Percentiles rank a stretch among this genome's conserved stretches.
Evolutionary conservation across 2,797 vertebrate species (phyloP).

Genomic region (Brachyrhaphis roseni): DNA sequence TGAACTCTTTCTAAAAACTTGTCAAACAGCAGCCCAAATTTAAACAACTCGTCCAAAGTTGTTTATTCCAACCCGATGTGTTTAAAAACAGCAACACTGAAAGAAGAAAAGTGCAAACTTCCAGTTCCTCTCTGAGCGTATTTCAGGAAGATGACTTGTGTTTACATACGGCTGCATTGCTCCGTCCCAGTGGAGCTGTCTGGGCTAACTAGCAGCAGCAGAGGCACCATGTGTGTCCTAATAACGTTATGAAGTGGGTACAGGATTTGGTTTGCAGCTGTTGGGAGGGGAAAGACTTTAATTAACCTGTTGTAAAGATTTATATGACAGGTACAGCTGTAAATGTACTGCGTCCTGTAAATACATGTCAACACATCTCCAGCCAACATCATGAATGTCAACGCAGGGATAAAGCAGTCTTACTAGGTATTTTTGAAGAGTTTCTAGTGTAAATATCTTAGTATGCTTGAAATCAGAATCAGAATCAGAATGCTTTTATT

Average conservation of each 20-base stretch:
- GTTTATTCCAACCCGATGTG: too few relatives aligned
- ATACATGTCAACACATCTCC: constrained; percentile 70
- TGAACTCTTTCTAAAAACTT: too few relatives aligned
- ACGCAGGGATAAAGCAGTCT: neutral
- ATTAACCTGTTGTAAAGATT: constrained; percentile 70
- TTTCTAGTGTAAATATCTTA: too few relatives aligned
- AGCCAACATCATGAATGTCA: constrained; percentile 43
- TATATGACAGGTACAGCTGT: constrained; percentile 66
- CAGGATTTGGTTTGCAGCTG: constrained; percentile 63
- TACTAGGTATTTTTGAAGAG: too few relatives aligned
- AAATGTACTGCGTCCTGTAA: constrained; percentile 66
- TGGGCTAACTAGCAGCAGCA: constrained; percentile 59
- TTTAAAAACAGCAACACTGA: too few relatives aligned
- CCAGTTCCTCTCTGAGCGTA: constrained; percentile 36
- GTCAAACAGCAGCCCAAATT: too few relatives aligned
- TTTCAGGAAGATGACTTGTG: constrained; percentile 66
- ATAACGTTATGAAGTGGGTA: constrained; percentile 56
- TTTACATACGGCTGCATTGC: constrained; percentile 62
- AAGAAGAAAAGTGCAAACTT: constrained; percentile 1
- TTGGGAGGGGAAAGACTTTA: constrained; percentile 64
- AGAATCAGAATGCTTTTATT: too few relatives aligned
- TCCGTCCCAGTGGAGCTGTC: constrained; percentile 54
- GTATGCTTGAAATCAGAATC: too few relatives aligned
- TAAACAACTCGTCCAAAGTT: too few relatives aligned
- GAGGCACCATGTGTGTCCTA: constrained; percentile 53